These are phyloP conservation scores for Aphodius sticticus DNA, from an alignment of 2,888 invertebrate species.

Conservation along the genomic window DNA sequence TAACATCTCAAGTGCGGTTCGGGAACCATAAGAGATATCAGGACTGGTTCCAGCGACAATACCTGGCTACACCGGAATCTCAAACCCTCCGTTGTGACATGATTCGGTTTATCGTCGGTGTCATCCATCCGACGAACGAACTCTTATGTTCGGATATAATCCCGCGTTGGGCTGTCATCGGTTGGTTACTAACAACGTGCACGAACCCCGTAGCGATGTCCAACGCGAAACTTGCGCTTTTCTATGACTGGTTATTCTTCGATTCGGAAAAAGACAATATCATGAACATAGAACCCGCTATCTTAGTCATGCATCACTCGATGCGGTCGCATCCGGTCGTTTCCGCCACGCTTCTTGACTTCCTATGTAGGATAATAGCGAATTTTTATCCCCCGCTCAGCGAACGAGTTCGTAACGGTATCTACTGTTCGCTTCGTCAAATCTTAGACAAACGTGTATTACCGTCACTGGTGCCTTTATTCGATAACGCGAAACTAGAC, in stretches of 20 bases:
- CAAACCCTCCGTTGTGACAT: conserved; percentile 91
- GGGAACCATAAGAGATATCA: conserved; percentile 91
- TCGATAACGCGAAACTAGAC: conserved; percentile 89
- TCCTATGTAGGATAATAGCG: conserved; percentile 89
- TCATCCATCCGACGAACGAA: conserved; percentile 94
- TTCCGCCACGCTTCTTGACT: conserved; percentile 89
- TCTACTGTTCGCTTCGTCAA: conserved; percentile 82
- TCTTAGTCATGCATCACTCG: conserved; percentile 93
- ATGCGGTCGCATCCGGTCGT: conserved; percentile 91
- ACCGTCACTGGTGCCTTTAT: conserved; percentile 83
- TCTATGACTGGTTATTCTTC: conserved; percentile 94
- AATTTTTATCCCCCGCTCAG: conserved; percentile 84
- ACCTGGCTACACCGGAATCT: conserved; percentile 89
- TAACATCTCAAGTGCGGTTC: conserved; percentile 86
- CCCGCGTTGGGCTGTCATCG: conserved; percentile 94
- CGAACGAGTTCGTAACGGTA: conserved; percentile 82
- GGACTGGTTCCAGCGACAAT: conserved; percentile 94
- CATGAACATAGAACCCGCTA: conserved; percentile 95
- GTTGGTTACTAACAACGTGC: conserved; percentile 91
- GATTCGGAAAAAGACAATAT: conserved; percentile 92
- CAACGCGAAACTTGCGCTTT: conserved; percentile 89
- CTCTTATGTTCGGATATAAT: conserved; percentile 93
- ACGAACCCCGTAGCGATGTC: conserved; percentile 89
- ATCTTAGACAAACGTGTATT: conserved; percentile 93
- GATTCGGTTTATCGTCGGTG: conserved; percentile 92